Evolutionary conservation across 2,888 invertebrate species (phyloP).

Genomic region (Pristionchus exspectatus): DNA sequence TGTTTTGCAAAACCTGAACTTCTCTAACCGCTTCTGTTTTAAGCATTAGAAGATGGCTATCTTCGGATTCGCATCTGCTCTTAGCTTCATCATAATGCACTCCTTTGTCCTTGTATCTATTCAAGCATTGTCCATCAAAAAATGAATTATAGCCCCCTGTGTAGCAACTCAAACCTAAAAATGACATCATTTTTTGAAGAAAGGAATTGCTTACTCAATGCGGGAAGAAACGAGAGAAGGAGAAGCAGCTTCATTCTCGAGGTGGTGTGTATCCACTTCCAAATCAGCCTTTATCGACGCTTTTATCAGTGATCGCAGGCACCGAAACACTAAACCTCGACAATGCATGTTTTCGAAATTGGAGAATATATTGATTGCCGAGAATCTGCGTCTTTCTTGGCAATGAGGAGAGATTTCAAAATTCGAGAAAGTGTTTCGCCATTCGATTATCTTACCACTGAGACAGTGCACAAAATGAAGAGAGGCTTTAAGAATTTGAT

Average conservation of each 20-base stretch:
- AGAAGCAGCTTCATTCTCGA: background rate
- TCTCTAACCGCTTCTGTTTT: background rate
- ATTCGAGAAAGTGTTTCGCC: too few relatives aligned
- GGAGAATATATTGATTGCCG: background rate
- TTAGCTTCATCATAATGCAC: background rate
- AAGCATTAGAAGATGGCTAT: background rate
- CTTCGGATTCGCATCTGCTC: background rate
- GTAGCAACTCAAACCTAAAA: background rate
- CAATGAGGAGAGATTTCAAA: too few relatives aligned
- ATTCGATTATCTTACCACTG: too few relatives aligned
- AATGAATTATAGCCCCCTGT: background rate
- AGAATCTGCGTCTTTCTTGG: too few relatives aligned
- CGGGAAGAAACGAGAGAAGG: background rate
- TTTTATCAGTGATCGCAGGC: background rate
- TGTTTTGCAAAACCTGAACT: too few relatives aligned
- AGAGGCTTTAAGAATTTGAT: too few relatives aligned
- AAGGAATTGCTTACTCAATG: background rate
- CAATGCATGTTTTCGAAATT: background rate
- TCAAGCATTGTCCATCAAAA: background rate
- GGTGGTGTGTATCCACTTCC: background rate
- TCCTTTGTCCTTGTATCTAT: too few relatives aligned
- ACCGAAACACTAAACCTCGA: background rate
- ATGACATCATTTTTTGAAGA: background rate
- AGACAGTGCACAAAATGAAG: too few relatives aligned
- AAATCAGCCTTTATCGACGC: background rate